phyloP scores from a whole-genome alignment of 1,140 invertebrate species.

The Atta texana region DNA sequence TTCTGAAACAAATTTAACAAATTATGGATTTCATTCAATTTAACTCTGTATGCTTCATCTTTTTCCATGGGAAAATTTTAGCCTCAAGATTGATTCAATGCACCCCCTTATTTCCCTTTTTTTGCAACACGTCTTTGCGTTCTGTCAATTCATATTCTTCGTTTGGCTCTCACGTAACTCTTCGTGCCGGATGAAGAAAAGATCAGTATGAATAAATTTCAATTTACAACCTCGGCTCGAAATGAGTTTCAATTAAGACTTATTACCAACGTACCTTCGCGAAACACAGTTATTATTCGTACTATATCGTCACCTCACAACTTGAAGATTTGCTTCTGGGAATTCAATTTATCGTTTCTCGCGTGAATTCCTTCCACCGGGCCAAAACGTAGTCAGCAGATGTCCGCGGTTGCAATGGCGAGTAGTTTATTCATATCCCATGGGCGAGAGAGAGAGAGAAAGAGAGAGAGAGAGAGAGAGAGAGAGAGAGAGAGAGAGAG shows the following conservation, averaged over 20 bases:
- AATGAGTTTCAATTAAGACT: slow-evolving; percentile 56
- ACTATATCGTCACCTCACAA: slow-evolving; percentile 57
- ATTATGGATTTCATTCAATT: background rate
- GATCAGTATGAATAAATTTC: slow-evolving; percentile 56
- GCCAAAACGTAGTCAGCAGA: slow-evolving; percentile 23
- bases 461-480: background rate
- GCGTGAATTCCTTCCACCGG: slow-evolving; percentile 34
- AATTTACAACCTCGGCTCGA: slow-evolving; percentile 38
- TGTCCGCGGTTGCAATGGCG: background rate
- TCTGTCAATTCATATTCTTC: background rate
- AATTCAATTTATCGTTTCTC: slow-evolving; percentile 55
- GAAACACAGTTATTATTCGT: slow-evolving; percentile 56
- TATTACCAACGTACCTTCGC: slow-evolving; percentile 48
- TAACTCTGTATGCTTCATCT: background rate
- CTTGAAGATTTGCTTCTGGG: slow-evolving; percentile 38
- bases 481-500: background rate
- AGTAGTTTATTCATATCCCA: background rate
- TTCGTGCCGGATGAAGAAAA: slow-evolving; percentile 47
- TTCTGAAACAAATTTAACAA: slow-evolving; percentile 15
- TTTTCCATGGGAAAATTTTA: slow-evolving; percentile 8
- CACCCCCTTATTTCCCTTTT: background rate
- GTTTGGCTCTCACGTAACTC: slow-evolving; percentile 23
- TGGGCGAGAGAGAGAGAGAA: background rate
- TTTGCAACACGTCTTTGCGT: background rate
- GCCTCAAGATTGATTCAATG: background rate